Evolutionary conservation across 2,113 vertebrate genomes (phyloP).

Genomic region (Recurvirostra avosetta): DNA sequence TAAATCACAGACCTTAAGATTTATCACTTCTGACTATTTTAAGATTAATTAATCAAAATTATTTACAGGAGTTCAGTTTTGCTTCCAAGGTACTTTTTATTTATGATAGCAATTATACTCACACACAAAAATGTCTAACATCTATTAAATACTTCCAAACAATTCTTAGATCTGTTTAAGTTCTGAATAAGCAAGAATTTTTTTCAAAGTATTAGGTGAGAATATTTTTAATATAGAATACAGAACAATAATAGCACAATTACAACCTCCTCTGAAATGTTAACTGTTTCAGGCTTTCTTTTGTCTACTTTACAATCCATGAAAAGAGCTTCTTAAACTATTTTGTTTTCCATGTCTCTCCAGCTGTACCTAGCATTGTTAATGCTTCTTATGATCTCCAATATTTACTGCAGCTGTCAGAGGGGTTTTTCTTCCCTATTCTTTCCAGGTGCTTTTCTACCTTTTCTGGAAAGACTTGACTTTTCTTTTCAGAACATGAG

Average conservation of each 20-base stretch:
- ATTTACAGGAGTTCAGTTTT: neutral
- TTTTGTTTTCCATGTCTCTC: neutral
- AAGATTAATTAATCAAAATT: neutral
- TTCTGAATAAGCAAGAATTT: neutral
- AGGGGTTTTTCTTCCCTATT: neutral
- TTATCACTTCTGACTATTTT: neutral
- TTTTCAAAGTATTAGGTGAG: neutral
- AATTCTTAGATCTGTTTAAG: neutral
- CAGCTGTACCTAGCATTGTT: neutral
- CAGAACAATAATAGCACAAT: neutral
- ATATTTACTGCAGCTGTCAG: neutral
- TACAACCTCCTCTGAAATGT: neutral
- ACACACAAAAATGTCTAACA: neutral
- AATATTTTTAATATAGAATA: neutral
- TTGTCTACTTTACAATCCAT: neutral
- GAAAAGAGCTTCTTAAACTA: neutral
- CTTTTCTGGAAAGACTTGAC: neutral
- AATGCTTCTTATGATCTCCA: neutral
- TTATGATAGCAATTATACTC: neutral
- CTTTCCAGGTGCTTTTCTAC: neutral
- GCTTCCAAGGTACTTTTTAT: neutral
- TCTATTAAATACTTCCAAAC: neutral
- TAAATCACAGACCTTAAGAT: neutral
- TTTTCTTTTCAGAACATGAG: neutral
- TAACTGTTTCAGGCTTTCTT: neutral